phyloP scores from a whole-genome alignment of 2,888 invertebrate genomes.

The Synanthedon andrenaeformis region DNA sequence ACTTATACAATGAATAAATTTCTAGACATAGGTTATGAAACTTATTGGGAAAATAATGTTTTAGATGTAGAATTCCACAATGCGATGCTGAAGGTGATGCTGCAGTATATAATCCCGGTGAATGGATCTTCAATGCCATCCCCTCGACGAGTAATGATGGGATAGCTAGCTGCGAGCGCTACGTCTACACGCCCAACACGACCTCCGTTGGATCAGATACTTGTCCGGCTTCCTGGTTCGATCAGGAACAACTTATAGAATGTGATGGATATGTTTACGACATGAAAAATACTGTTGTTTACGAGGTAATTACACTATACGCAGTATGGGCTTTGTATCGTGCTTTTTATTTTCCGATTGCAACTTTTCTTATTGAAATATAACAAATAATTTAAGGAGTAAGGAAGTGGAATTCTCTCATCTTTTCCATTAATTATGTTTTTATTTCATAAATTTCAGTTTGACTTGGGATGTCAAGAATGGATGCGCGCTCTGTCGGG shows the following conservation, averaged over 20 bases:
- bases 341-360: too few species aligned
- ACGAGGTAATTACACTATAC: conserved; percentile 50
- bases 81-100: conserved; percentile 43
- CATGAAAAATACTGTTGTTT: conserved; percentile 44
- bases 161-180: conserved; percentile 58
- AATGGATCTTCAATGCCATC: conserved; percentile 57
- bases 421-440: too few species aligned
- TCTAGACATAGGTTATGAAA: too few species aligned
- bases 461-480: conserved; percentile 66
- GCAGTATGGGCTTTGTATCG: too few species aligned
- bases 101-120: conserved; percentile 18
- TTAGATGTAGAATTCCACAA: conserved; percentile 63
- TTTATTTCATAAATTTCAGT: conserved; percentile 35
- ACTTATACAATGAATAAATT: too few species aligned
- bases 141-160: conserved; percentile 29
- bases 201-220: conserved; percentile 8
- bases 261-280: conserved; percentile 43
- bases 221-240: conserved; percentile 37
- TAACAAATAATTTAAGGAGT: too few species aligned
- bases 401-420: not conserved
- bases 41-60: not conserved
- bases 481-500: conserved; percentile 76
- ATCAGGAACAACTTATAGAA: conserved; percentile 11
- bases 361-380: not conserved
- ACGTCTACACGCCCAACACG: conserved; percentile 36